Evolutionary conservation across 1,140 invertebrate genomes (phyloP).

Genomic region (Musca vetustissima): DNA sequence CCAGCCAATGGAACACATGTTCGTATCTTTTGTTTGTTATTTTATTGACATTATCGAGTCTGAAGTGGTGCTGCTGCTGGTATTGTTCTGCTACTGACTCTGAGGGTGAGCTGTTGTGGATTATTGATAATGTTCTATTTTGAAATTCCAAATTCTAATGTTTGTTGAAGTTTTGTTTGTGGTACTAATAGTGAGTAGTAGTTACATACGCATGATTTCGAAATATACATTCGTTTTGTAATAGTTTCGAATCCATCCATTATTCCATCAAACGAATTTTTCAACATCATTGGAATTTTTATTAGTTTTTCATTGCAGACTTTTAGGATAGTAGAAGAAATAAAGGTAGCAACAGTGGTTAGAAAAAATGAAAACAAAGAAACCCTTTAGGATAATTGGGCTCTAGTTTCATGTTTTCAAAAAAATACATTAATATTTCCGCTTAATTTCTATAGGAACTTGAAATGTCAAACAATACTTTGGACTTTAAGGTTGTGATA

Average conservation of each 20-base stretch:
- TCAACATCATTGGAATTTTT: conserved; percentile 13
- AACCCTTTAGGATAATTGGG: no score
- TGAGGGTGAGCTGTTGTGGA: neutral
- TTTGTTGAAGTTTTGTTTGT: neutral
- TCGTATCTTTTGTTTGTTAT: conserved; percentile 5
- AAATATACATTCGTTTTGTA: neutral
- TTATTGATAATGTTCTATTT: conserved; percentile 6
- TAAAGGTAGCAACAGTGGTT: neutral
- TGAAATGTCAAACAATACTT: no score
- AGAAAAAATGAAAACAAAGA: neutral
- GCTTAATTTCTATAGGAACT: no score
- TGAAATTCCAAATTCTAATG: conserved; percentile 6
- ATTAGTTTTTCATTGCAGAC: conserved; percentile 10
- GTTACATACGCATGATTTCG: neutral
- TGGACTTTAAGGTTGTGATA: no score
- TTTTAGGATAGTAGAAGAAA: conserved; percentile 2
- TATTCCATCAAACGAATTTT: no score
- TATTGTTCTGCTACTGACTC: neutral
- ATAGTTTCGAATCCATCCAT: no score
- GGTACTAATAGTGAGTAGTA: neutral
- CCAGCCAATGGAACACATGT: neutral
- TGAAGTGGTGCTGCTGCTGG: neutral
- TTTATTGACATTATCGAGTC: conserved; percentile 15
- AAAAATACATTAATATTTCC: no score
- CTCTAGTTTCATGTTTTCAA: no score